These are phyloP conservation scores for Pterocles gutturalis DNA, from an alignment of 2,113 vertebrate genomes.

Conservation along the genomic window DNA sequence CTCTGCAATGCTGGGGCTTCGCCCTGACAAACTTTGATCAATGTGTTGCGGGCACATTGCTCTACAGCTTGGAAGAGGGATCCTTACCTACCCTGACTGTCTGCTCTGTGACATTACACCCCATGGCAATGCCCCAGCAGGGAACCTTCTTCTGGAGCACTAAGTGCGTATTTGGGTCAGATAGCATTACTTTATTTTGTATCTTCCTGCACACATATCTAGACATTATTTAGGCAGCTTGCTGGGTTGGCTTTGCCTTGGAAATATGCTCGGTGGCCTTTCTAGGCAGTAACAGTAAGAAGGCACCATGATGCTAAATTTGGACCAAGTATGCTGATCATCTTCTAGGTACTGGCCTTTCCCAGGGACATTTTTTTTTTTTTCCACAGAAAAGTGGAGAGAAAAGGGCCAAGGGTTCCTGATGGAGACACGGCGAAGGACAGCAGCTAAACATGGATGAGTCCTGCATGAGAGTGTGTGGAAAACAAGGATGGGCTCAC, in stretches of 20 bases:
- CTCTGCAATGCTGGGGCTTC: not conserved
- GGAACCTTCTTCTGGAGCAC: accelerated
- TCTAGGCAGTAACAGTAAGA: not conserved
- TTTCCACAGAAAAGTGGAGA: not conserved
- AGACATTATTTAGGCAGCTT: not conserved
- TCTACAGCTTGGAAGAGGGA: not conserved
- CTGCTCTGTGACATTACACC: not conserved
- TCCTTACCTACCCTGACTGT: not conserved
- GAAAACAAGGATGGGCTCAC: not conserved
- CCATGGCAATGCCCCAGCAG: not conserved
- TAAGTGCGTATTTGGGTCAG: not conserved
- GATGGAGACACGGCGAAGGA: not conserved
- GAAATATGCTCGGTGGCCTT: not conserved
- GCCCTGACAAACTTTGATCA: not conserved
- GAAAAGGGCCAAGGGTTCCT: not conserved
- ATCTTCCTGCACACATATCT: not conserved
- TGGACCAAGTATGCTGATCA: not conserved
- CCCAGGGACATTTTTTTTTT: not conserved
- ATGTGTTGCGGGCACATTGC: not conserved
- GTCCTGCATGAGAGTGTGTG: not conserved
- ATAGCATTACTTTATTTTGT: not conserved
- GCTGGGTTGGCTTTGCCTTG: not conserved
- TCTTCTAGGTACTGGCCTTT: not conserved
- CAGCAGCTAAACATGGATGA: not conserved
- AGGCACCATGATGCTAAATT: not conserved